These are phyloP conservation scores for Amphipoea lucens DNA, from an alignment of 2,888 invertebrate species.

Conservation along the genomic window DNA sequence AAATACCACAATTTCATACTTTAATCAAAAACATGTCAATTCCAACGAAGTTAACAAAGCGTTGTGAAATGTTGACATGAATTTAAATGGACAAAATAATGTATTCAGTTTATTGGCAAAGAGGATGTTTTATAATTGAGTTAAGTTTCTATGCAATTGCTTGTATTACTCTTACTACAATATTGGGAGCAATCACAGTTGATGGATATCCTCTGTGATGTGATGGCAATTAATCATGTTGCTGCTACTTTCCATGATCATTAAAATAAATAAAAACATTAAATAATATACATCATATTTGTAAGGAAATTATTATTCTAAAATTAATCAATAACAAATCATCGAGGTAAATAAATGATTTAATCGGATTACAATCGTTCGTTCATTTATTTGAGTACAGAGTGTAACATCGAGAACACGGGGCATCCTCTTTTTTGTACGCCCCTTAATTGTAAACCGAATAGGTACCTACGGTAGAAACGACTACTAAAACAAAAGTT, in stretches of 20 bases:
- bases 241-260: neutral
- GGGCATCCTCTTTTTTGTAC: neutral
- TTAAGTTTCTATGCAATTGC: neutral
- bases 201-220: neutral
- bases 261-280: neutral
- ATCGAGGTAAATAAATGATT: conserved; percentile 5
- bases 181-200: neutral
- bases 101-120: neutral
- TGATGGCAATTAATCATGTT: neutral
- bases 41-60: neutral
- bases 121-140: neutral
- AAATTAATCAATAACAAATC: neutral
- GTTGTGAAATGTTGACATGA: neutral
- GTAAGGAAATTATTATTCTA: neutral
- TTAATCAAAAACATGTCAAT: conserved; percentile 13
- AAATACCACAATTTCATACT: conserved; percentile 27
- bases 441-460: conserved; percentile 11
- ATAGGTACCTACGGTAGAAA: neutral
- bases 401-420: neutral
- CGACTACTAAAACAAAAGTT: neutral
- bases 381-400: conserved; percentile 16
- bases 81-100: neutral
- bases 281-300: neutral
- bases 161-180: neutral
- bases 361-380: conserved; percentile 24